phyloP scores from a whole-genome alignment of 2,888 invertebrate species.

The Drosophila mimetica region DNA sequence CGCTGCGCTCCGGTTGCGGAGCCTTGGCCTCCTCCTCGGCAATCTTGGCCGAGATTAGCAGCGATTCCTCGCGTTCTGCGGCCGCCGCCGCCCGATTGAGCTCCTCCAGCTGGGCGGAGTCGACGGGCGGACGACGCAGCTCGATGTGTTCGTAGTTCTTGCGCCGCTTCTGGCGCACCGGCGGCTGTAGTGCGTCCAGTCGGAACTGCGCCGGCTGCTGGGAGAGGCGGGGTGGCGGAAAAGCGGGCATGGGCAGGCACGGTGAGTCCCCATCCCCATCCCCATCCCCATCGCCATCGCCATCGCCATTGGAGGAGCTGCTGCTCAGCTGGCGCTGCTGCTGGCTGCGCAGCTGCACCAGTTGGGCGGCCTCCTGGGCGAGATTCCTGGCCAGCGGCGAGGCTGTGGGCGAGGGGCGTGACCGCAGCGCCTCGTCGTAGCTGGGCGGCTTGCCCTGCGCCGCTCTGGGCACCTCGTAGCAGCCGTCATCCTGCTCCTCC shows the following conservation, averaged over 20 bases:
- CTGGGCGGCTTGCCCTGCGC: conserved; percentile 74
- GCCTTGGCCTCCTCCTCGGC: conserved; percentile 70
- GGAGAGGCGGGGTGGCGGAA: conserved; percentile 81
- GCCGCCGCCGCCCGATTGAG: conserved; percentile 68
- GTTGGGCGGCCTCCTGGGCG: conserved; percentile 59
- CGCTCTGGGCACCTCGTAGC: conserved; percentile 81
- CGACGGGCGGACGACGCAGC: conserved; percentile 76
- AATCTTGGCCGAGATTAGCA: conserved; percentile 70
- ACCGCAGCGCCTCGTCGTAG: conserved; percentile 80
- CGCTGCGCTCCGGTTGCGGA: conserved; percentile 82
- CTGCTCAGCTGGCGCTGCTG: conserved; percentile 26
- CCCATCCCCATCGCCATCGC: too few species aligned
- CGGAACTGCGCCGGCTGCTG: conserved; percentile 58
- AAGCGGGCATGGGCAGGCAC: conserved; percentile 81
- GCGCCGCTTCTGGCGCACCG: conserved; percentile 75
- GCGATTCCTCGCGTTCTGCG: conserved; percentile 75
- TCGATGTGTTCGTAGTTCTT: conserved; percentile 82
- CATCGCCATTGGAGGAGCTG: conserved; percentile 55
- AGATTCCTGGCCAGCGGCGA: conserved; percentile 59
- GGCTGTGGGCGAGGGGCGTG: conserved; percentile 44
- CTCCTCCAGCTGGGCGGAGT: conserved; percentile 78
- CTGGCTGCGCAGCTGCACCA: conserved; percentile 56
- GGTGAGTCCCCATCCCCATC: conserved; percentile 58
- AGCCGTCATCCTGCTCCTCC: conserved; percentile 53
- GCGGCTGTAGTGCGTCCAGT: conserved; percentile 76